Percentiles rank a stretch among this genome's conserved stretches.
phyloP scores from a whole-genome alignment of 2,888 invertebrate genomes.

The Schizotus pectinicornis region DNA sequence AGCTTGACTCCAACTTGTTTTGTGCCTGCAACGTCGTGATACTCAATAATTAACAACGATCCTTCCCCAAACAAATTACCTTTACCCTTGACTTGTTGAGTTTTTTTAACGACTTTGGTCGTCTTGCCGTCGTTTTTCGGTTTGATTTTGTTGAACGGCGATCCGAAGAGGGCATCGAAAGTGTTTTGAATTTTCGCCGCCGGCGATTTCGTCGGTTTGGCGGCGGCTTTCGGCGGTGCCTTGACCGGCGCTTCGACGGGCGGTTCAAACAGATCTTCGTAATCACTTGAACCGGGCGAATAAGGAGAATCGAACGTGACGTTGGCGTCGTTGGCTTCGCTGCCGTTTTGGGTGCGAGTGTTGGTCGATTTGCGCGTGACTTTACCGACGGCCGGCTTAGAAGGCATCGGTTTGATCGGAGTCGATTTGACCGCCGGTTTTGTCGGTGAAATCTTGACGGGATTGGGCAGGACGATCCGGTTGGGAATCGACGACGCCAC shows the following conservation, averaged over 20 bases:
- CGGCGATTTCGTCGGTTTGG: conserved; percentile 44
- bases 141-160: conserved; percentile 55
- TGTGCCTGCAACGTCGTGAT: conserved; percentile 58
- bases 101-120: no score
- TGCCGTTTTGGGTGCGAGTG: conserved; percentile 41
- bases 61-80: conserved; percentile 3
- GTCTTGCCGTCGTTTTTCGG: conserved; percentile 40
- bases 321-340: conserved; percentile 62
- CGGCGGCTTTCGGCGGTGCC: conserved; percentile 25
- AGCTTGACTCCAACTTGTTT: conserved; percentile 75
- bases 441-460: conserved; percentile 58
- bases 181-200: conserved; percentile 55
- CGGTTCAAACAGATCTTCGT: conserved; percentile 86
- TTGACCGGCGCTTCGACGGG: conserved; percentile 58
- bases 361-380: conserved; percentile 40
- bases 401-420: conserved; percentile 64
- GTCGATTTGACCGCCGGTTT: conserved; percentile 67
- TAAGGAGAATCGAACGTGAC: conserved; percentile 84
- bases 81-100: background rate
- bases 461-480: conserved; percentile 61
- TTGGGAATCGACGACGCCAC: conserved; percentile 52
- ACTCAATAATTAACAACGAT: background rate
- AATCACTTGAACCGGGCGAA: conserved; percentile 88
- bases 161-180: conserved; percentile 72
- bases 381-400: conserved; percentile 18